phyloP scores from a whole-genome alignment of 2,797 vertebrate genomes.

The Lagorchestes hirsutus region DNA sequence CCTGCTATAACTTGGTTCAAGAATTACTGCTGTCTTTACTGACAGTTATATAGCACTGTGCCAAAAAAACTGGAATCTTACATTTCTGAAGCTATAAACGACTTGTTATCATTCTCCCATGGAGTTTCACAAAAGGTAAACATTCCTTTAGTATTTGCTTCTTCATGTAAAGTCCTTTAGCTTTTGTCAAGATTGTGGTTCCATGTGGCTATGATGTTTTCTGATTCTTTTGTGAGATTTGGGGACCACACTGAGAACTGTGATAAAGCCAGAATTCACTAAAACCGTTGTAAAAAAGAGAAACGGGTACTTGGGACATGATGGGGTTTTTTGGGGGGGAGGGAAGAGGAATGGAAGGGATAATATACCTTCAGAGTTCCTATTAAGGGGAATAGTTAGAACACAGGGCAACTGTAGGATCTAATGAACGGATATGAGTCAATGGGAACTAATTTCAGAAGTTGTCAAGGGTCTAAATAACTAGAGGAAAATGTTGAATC shows the following conservation, averaged over 20 bases:
- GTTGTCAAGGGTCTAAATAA: neutral
- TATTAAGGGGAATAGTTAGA: neutral
- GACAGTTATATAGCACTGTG: neutral
- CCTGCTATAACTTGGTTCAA: neutral
- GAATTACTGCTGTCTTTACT: neutral
- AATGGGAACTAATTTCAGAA: neutral
- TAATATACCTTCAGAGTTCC: neutral
- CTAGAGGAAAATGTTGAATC: neutral
- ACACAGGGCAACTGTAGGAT: neutral
- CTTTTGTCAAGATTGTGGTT: neutral
- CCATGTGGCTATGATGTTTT: neutral
- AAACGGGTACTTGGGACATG: neutral
- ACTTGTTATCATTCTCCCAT: neutral
- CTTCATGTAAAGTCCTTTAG: neutral
- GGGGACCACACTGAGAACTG: neutral
- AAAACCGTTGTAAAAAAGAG: neutral
- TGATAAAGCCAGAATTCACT: constrained; percentile 1
- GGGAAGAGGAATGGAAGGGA: neutral
- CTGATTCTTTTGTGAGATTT: neutral
- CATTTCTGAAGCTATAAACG: neutral
- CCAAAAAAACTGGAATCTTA: neutral
- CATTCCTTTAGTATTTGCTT: neutral
- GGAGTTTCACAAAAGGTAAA: neutral
- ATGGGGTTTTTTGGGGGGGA: neutral
- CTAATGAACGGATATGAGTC: neutral